A percentile compares a stretch with the other conserved stretches of the same genome.
Evolutionary conservation across 1,140 invertebrate genomes (phyloP).

Genomic region (Cydia amplana): DNA sequence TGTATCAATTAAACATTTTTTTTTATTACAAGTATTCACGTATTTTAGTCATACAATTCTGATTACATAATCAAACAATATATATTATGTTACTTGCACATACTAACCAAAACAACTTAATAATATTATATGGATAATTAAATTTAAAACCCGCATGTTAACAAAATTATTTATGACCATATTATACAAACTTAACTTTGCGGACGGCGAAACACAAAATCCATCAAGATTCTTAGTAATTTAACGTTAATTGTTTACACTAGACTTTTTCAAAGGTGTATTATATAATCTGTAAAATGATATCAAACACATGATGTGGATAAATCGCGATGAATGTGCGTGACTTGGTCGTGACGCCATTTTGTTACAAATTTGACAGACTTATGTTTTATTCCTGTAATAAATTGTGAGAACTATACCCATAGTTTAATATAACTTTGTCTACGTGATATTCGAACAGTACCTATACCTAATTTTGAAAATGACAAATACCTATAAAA

Average conservation of each 20-base stretch:
- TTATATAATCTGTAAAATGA: not conserved
- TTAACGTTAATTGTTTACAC: not conserved
- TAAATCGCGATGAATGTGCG: slow-evolving; percentile 2
- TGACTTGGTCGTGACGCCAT: slow-evolving; percentile 3
- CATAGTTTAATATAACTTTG: too few relatives aligned
- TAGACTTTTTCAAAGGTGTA: not conserved
- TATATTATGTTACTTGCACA: too few relatives aligned
- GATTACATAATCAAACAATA: too few relatives aligned
- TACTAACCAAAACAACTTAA: too few relatives aligned
- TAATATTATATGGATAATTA: not conserved
- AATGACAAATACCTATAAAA: too few relatives aligned
- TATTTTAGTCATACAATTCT: too few relatives aligned
- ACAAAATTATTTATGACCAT: not conserved
- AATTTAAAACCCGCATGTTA: not conserved
- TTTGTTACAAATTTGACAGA: not conserved
- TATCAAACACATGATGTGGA: not conserved
- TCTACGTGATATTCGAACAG: too few relatives aligned
- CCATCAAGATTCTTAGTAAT: not conserved
- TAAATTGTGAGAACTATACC: not conserved
- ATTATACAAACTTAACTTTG: not conserved
- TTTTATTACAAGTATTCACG: too few relatives aligned
- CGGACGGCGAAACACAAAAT: not conserved
- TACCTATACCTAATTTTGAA: too few relatives aligned
- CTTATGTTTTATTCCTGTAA: not conserved
- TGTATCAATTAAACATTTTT: too few relatives aligned